Conservation (phyloP, 2,888 invertebrate genomes). For the Odontocolon sp. region DNA sequence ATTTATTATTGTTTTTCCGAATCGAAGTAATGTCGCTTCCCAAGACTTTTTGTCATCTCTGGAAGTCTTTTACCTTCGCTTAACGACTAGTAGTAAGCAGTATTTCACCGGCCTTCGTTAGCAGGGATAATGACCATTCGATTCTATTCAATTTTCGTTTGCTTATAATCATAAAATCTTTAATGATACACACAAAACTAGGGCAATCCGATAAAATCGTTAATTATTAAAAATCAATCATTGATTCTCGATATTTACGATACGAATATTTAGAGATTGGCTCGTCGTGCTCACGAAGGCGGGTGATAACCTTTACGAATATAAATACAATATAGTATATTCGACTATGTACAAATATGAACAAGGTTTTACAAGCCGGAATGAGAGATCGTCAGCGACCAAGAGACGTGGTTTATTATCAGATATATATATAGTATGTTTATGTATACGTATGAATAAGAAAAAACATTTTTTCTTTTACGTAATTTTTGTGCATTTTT, state of each 20-base stretch:
- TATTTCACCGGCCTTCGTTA: constrained; percentile 59
- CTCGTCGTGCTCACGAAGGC: constrained; percentile 63
- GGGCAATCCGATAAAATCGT: constrained; percentile 8
- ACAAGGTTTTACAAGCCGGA: constrained; percentile 73
- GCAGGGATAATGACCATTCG: constrained; percentile 40
- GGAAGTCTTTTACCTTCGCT: constrained; percentile 54
- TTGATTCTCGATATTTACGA: not conserved
- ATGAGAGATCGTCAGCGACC: constrained; percentile 51
- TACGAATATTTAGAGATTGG: not conserved
- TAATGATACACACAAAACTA: no score
- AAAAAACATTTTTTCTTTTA: no score
- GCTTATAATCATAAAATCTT: no score
- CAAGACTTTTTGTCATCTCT: constrained; percentile 11
- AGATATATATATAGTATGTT: no score
- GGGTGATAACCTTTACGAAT: constrained; percentile 63
- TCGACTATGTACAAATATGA: constrained; percentile 75
- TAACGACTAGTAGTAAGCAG: constrained; percentile 72
- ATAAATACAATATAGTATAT: constrained; percentile 72
- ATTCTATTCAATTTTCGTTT: no score
- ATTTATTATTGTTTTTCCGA: constrained; percentile 47
- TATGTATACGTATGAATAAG: no score
- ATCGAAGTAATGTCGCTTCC: constrained; percentile 36
- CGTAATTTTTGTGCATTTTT: no score
- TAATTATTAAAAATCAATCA: constrained; percentile 7
- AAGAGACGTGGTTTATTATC: constrained; percentile 6